Conservation (phyloP, 2,888 invertebrate genomes). For the Latheticus oryzae region DNA sequence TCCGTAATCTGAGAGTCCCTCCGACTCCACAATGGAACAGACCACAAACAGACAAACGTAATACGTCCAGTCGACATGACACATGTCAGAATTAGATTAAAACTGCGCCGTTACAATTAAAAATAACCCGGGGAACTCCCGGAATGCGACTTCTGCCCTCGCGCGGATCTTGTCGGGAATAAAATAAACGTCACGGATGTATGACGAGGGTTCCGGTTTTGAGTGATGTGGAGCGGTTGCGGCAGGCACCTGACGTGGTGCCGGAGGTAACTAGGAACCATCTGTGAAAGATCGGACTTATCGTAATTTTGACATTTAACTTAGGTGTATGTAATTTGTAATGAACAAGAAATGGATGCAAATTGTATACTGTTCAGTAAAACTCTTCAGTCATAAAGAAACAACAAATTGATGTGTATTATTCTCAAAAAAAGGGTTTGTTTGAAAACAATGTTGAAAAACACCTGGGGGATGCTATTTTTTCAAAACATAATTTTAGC, state of each 20-base stretch:
- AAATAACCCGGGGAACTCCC: conserved; percentile 55
- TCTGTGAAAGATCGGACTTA: conserved; percentile 31
- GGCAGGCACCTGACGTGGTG: conserved; percentile 33
- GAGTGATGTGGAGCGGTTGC: conserved; percentile 12
- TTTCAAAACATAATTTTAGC: too few relatives aligned
- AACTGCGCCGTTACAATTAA: conserved; percentile 60
- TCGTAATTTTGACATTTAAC: conserved; percentile 31
- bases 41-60: conserved; percentile 49
- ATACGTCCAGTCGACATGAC: conserved; percentile 59
- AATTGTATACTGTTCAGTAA: too few relatives aligned
- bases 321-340: conserved; percentile 26
- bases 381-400: too few relatives aligned
- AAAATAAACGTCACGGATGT: conserved; percentile 34
- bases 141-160: conserved; percentile 46
- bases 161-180: conserved; percentile 25
- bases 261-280: conserved; percentile 35
- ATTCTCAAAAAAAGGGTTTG: too few relatives aligned
- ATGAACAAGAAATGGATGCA: too few relatives aligned
- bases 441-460: too few relatives aligned
- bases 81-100: conserved; percentile 64
- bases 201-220: conserved; percentile 37
- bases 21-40: conserved; percentile 41
- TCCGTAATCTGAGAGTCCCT: conserved; percentile 59
- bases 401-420: too few relatives aligned
- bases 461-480: too few relatives aligned